These are phyloP conservation scores for Peromyscus eremicus DNA, from an alignment of 2,797 vertebrate species.

Conservation along the genomic window DNA sequence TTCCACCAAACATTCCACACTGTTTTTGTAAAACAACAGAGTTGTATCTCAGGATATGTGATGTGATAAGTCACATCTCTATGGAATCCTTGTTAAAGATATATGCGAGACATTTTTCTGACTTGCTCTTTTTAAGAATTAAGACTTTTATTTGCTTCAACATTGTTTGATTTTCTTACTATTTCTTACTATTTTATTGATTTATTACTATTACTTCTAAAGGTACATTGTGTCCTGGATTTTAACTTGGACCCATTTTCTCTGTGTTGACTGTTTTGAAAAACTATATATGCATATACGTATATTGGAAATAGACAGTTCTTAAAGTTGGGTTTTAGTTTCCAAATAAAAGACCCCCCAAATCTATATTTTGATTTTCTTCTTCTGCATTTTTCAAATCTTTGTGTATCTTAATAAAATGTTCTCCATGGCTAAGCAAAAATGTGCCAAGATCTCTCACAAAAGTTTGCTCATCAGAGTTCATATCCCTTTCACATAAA, in stretches of 20 bases:
- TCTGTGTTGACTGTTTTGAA: slow-evolving; percentile 26
- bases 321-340: slow-evolving; percentile 84
- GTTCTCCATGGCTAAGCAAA: slow-evolving; percentile 5
- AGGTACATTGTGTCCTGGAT: slow-evolving; percentile 34
- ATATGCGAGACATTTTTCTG: slow-evolving; percentile 24
- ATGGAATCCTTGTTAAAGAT: slow-evolving; percentile 46
- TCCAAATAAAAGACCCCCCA: slow-evolving; percentile 79
- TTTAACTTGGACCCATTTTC: slow-evolving; percentile 55
- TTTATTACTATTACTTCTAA: no score
- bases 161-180: slow-evolving; percentile 61
- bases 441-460: background rate
- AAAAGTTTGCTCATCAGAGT: slow-evolving; percentile 40
- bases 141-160: slow-evolving; percentile 65
- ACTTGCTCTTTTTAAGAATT: background rate
- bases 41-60: slow-evolving; percentile 61
- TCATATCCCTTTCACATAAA: slow-evolving; percentile 54
- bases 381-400: slow-evolving; percentile 20
- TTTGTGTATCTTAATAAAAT: slow-evolving; percentile 34
- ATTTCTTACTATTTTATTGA: no score
- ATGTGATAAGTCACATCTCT: slow-evolving; percentile 44
- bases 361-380: slow-evolving; percentile 79
- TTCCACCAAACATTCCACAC: slow-evolving; percentile 59
- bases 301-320: slow-evolving; percentile 79
- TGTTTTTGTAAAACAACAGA: slow-evolving; percentile 57
- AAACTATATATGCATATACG: background rate